Evolutionary conservation across 1,140 invertebrate genomes (phyloP).

Genomic region (Mylabris phalerata): DNA sequence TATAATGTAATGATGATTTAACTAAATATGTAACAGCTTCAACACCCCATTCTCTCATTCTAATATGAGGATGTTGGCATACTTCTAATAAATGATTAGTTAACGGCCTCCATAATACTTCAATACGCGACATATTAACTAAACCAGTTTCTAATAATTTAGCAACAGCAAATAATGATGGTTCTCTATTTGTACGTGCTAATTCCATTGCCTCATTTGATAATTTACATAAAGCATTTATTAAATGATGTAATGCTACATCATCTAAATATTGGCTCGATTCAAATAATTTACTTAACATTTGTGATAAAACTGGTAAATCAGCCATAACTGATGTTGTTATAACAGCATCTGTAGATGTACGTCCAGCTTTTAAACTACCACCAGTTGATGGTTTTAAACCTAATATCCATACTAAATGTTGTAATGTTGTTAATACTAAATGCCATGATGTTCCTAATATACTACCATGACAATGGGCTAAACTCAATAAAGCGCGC

Average conservation of each 20-base stretch:
- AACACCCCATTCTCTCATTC: conserved; percentile 96
- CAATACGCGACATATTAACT: conserved; percentile 88
- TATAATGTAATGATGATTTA: conserved; percentile 82
- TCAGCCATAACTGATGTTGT: conserved; percentile 95
- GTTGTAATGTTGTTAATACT: conserved; percentile 90
- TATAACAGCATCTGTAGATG: conserved; percentile 77
- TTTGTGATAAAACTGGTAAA: conserved; percentile 84
- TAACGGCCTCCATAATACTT: conserved; percentile 93
- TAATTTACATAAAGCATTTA: conserved; percentile 93
- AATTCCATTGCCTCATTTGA: conserved; percentile 97
- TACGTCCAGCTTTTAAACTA: conserved; percentile 72
- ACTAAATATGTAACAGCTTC: conserved; percentile 94
- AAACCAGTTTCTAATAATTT: conserved; percentile 94
- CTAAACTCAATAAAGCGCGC: conserved; percentile 79
- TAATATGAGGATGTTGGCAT: conserved; percentile 89
- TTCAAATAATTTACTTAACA: conserved; percentile 90
- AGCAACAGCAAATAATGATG: conserved; percentile 93
- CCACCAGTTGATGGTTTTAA: conserved; percentile 90
- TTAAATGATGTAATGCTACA: conserved; percentile 90
- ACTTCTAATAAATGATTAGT: conserved; percentile 94
- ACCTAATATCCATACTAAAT: conserved; percentile 96
- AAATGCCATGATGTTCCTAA: conserved; percentile 92
- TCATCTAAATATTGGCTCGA: conserved; percentile 91
- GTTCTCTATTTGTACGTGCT: conserved; percentile 93
- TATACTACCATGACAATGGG: conserved; percentile 87